phyloP scores from a whole-genome alignment of 1,140 invertebrate genomes.

The Physella acuta region DNA sequence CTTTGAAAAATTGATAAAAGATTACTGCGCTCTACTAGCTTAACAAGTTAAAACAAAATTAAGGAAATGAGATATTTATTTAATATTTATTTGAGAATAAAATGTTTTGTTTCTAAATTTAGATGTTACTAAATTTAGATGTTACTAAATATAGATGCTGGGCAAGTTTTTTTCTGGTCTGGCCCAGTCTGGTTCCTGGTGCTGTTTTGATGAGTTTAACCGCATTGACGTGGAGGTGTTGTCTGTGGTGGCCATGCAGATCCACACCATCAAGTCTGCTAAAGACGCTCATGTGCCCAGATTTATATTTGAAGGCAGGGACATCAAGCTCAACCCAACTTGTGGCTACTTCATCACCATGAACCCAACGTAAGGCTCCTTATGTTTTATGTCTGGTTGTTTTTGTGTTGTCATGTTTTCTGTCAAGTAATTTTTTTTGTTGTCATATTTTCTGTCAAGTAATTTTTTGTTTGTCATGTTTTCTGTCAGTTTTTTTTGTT shows the following conservation, averaged over 20 bases:
- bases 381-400: too few relatives aligned
- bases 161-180: slow-evolving; percentile 77
- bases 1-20: too few relatives aligned
- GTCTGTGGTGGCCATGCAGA: slow-evolving; percentile 69
- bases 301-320: slow-evolving; percentile 60
- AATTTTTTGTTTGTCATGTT: too few relatives aligned
- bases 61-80: neutral
- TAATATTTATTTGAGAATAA: too few relatives aligned
- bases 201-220: slow-evolving; percentile 90
- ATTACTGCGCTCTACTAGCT: too few relatives aligned
- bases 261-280: slow-evolving; percentile 57
- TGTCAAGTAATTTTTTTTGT: too few relatives aligned
- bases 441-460: too few relatives aligned
- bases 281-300: slow-evolving; percentile 47
- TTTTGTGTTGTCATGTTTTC: too few relatives aligned
- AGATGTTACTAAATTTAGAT: too few relatives aligned
- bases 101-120: too few relatives aligned
- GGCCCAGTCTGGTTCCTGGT: slow-evolving; percentile 84
- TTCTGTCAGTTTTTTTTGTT: too few relatives aligned
- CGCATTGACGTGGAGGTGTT: slow-evolving; percentile 85
- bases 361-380: slow-evolving; percentile 79
- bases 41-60: too few relatives aligned
- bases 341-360: slow-evolving; percentile 60
- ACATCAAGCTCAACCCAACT: slow-evolving; percentile 55
- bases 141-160: slow-evolving; percentile 42